Base-by-base conservation (phyloP, 2,797 vertebrate species). In the Adrianichthys oophorus region DNA sequence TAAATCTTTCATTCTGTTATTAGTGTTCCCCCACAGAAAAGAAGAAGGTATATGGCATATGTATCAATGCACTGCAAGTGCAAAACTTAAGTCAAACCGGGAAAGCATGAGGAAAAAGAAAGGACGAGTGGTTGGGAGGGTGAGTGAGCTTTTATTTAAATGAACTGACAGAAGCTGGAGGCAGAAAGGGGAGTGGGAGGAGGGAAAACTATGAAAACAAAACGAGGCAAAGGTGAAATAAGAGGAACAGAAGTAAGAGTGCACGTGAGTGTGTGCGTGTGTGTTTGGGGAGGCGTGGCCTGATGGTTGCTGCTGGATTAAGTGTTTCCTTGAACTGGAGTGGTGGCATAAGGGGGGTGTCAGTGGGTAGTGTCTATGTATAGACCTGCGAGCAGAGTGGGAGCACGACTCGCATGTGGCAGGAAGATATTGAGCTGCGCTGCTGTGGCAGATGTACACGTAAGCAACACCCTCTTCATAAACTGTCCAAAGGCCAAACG, bases 181-280 rank as follows among this genome's bases (percentile, higher is more conserved):
- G 82, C 82, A 76, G 82, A 45, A 69, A 68, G 76, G 68, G 56
- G 65, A 82, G 87, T 82, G 78, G 80, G 86, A 76, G 75, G 44
- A 59, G 56, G 49, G 68, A 68, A 62, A 79, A 77, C 72, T 70
- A 15, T 72, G 73, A 73, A 84, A 49, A 78, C 24, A 67, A 78
- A 86, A 79, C 74, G 87, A 79, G 83, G 66, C 78, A 85, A 80
- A 70, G 86, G 85, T 85, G 80, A 84, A 62, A 72, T 69, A 82
- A 68, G 70, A 63, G 75, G 77, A 72, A 72, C 4, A 66, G 56
- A 69, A 49, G 72, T 60, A 68, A 58, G 56, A 46, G 57, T 21
- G 58, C 37, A 65, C 3, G 15, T 56, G 46, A 40, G 52, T 51
- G 50, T 15, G 57, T 43, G 15, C 23, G 64, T 55, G 59, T 26